Percentiles rank a stretch among this genome's conserved stretches.
These are phyloP conservation scores for Chelonus formosanus DNA, from an alignment of 2,888 invertebrate genomes.

Conservation along the genomic window DNA sequence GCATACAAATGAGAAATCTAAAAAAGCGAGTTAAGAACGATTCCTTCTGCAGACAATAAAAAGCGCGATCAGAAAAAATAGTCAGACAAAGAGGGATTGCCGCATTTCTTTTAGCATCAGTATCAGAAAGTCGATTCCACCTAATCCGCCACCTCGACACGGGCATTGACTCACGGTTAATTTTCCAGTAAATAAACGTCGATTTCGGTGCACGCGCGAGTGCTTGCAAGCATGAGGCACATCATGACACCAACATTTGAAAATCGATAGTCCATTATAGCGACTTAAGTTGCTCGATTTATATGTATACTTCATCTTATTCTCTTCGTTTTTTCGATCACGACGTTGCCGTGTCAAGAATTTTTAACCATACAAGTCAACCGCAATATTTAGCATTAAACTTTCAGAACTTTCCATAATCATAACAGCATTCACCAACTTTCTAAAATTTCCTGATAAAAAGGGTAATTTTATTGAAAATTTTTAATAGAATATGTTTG, in stretches of 20 bases:
- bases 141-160: slow-evolving; percentile 37
- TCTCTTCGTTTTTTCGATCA: slow-evolving; percentile 26
- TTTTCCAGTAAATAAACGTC: slow-evolving; percentile 53
- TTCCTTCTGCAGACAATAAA: neutral
- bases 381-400: slow-evolving; percentile 7
- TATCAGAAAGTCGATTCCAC: slow-evolving; percentile 41
- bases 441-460: no score
- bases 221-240: slow-evolving; percentile 35
- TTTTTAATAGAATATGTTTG: no score
- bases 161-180: slow-evolving; percentile 47
- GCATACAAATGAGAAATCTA: no score
- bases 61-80: slow-evolving; percentile 7
- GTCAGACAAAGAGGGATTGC: slow-evolving; percentile 26
- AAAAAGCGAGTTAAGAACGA: no score
- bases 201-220: slow-evolving; percentile 32
- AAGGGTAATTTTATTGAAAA: no score
- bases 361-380: slow-evolving; percentile 18
- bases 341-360: slow-evolving; percentile 25
- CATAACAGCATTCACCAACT: no score
- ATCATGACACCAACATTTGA: slow-evolving; percentile 37
- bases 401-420: neutral
- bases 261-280: slow-evolving; percentile 60
- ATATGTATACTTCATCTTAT: slow-evolving; percentile 50
- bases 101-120: slow-evolving; percentile 30
- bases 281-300: slow-evolving; percentile 55